Conservation (phyloP, 2,113 vertebrate species). For the Microcebus ravelobensis region DNA sequence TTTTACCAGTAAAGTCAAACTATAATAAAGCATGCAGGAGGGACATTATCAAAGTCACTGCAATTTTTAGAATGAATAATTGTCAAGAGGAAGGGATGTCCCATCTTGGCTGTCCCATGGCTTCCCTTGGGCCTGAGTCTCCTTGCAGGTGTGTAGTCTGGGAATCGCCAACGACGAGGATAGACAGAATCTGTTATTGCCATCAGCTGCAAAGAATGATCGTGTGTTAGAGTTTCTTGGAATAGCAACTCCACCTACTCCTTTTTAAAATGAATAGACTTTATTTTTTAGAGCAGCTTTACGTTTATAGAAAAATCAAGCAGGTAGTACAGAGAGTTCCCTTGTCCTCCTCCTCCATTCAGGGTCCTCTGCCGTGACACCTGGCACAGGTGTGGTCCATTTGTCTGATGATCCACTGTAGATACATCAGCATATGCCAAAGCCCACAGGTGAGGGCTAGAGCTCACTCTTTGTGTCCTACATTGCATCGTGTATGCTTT, state of each 20-base stretch:
- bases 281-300: background rate
- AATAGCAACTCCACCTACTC: background rate
- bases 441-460: accelerated
- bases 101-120: accelerated
- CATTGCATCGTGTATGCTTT: accelerated
- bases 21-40: background rate
- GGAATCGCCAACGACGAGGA: background rate
- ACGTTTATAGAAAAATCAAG: background rate
- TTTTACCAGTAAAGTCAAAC: background rate
- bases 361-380: accelerated
- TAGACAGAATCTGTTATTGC: background rate
- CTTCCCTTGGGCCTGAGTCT: background rate
- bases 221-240: too few species aligned
- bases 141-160: too few species aligned
- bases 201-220: background rate
- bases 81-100: background rate
- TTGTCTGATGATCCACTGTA: accelerated
- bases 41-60: accelerated
- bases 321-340: background rate
- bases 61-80: background rate
- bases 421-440: accelerated
- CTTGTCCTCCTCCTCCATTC: background rate
- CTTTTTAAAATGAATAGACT: background rate
- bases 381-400: accelerated
- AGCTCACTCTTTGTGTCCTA: background rate